Base-by-base conservation (phyloP, 2,113 vertebrate genomes). In the Pipra filicauda region DNA sequence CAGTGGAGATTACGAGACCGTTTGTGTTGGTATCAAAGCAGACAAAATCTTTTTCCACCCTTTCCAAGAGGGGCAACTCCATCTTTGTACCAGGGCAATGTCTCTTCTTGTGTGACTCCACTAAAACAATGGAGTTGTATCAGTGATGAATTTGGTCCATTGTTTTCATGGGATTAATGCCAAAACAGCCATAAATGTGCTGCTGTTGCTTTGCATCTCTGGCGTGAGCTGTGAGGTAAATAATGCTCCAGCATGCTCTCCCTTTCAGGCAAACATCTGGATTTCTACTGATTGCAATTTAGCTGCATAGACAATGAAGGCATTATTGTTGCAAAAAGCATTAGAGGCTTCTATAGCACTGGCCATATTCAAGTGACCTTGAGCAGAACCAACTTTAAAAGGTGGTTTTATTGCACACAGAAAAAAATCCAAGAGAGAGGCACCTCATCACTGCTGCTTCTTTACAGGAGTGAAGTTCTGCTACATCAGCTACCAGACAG, bases 291-390 rank as follows among this genome's bases (percentile, higher is more conserved):
- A 54, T 48, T 73, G 88, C 90, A 70, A 83, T 93, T 85, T 90
- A 79, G 90, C 75, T 96, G 96, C 95, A 94, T 80, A 90, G 93
- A 80, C 75, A 95, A 96, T 77, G 79, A 96, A 91, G 84, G 61
- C 79, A 93, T 93, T 94, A 89, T 28, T 70, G 73, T 74, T 93
- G 85, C 58, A 95, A 83, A 95, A 91, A 83, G 75, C 90, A 93
- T 94, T 95, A 96, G 90, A 91, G 72, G 77, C 74, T 95, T 88
- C 90, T 86, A 21, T n/a, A 80, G 85, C 67, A 48, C 48, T 67
- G 82, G 64, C 52, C 82, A 67, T 67, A 66, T 35, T 83, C 88
- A 59, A 93, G 64, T 77, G 93, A 97, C 88, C 93, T 96, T 73
- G 91, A 74, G 90, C 72, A 93, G 90, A 91, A 90, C 75, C 43